Evolutionary conservation across 2,113 vertebrate genomes (phyloP), one percentile per base, ranked within the genome.

Genomic region (Lanius collurio): DNA sequence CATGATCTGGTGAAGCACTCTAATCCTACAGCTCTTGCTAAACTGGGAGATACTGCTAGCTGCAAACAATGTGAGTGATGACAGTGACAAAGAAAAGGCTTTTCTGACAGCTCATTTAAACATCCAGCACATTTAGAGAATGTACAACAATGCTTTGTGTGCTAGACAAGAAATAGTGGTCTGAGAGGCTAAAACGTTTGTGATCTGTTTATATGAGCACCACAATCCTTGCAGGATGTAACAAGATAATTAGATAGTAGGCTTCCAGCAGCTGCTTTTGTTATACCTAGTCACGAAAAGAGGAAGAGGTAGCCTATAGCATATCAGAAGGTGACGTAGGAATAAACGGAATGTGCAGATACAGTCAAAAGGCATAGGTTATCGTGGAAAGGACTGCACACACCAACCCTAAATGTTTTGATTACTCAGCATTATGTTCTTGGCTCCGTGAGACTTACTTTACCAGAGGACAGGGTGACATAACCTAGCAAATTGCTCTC

Each of bases 221-320:
- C 64, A 15, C 35, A 71, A 88, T n/a, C 59, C 56, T 74, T 94
- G 50, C 28, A 93, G 88, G 75, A 74, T 77, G 55, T 94, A 86
- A 86, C 42, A 60, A 83, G 92, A 70, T 96, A 85, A 96, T 90
- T 79, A 87, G 70, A 53, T 96, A 90, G 93, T 55, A 86, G 76
- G 87, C 92, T 96, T 91, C 52, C 62, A 84, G 71, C 47, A 50
- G 42, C 80, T 87, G 87, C 92, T 95, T 93, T 95, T 86, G 85
- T 90, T 95, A 26, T 31, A 88, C 49, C 75, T 90, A 74, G 85
- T 96, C 87, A 96, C 41, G 52, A 55, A 86, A 91, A 80, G 82
- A 69, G 71, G 57, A 57, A 77, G 81, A 94, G 13, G 49, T 56
- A 47, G 56, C 52, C 68, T 44, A 4, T 41, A 52, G 50, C 10